phyloP scores from a whole-genome alignment of 2,888 invertebrate species.

The Ypsolopha sequella region DNA sequence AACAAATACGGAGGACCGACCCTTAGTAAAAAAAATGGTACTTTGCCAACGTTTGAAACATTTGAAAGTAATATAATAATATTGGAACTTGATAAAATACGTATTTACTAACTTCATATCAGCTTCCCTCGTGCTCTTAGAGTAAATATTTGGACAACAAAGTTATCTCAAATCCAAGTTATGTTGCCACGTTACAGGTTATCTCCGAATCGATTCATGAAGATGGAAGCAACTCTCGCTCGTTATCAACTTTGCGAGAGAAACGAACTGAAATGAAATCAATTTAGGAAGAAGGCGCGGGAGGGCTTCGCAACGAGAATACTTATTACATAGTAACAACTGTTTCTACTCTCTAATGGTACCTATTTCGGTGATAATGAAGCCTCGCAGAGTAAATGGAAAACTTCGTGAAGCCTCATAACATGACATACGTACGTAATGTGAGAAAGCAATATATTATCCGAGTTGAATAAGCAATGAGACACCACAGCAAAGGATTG shows the following conservation, averaged over 20 bases:
- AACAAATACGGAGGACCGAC: too few species aligned
- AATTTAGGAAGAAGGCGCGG: background rate
- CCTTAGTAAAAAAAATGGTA: too few species aligned
- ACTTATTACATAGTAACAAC: background rate
- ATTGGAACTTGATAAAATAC: too few species aligned
- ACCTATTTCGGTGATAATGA: background rate
- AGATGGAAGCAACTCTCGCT: background rate
- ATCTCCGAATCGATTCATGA: background rate
- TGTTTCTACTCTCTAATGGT: background rate
- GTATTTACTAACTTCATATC: too few species aligned
- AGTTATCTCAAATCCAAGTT: too few species aligned
- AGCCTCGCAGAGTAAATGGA: background rate
- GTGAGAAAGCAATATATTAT: slow-evolving; percentile 13
- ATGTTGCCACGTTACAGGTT: background rate
- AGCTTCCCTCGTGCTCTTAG: too few species aligned
- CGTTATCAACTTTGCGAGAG: background rate
- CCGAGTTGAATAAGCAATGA: slow-evolving; percentile 15
- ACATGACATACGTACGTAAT: background rate
- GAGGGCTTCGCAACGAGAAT: background rate
- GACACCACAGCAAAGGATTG: background rate
- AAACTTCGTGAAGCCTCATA: background rate
- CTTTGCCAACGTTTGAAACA: too few species aligned
- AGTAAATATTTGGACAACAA: too few species aligned
- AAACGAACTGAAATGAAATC: slow-evolving; percentile 1
- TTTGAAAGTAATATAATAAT: too few species aligned